Evolutionary conservation across 2,797 vertebrate genomes (phyloP), one percentile per base, ranked within the genome.

Genomic region (Ctenopoma multispine): DNA sequence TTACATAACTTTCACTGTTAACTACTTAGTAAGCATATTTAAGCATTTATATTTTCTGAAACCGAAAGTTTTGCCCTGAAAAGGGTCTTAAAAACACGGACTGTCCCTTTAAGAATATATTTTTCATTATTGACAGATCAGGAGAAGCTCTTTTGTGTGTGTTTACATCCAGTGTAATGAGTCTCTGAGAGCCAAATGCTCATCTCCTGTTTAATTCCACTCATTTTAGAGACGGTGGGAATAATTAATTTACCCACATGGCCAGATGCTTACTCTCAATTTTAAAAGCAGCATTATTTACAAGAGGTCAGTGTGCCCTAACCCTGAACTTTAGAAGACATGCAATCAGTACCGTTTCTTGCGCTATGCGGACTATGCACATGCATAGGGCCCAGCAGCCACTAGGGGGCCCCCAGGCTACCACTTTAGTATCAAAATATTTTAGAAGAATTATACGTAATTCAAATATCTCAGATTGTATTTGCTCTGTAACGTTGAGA

Each of bases 181-280:
- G 72, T 79, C 51, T 43, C 70, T 41, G 27, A 12, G 18, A 62
- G 70, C 73, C 80, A 82, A 83, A 85, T 74, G 62, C 68, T 86
- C 80, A 86, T 87, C 86, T 84, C 51, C 57, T 48, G 47, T 77
- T 67, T 84, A 84, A 86, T 81, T 81, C 69, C 18, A 18, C 60
- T 71, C 55, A 40, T 77, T 49, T 44, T 14, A 14, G 14, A 23
- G 29, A 34, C n/a, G 41, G 58, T 46, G 71, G 67, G 49, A 38
- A 63, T 18, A 72, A 77, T 77, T 36, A 46, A 68, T 72, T 77
- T 9, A 41, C 17, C 21, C 40, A 49, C 34, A 31, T 40, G 18
- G 49, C n/a, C 31, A 51, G 29, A 31, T 48, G 36, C 58, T 41
- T 40, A 50, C 8, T 7, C 18, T 17, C 7, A 18, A 5, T 43